Conservation (phyloP, 2,888 invertebrate species). For the Athrips mouffetella region DNA sequence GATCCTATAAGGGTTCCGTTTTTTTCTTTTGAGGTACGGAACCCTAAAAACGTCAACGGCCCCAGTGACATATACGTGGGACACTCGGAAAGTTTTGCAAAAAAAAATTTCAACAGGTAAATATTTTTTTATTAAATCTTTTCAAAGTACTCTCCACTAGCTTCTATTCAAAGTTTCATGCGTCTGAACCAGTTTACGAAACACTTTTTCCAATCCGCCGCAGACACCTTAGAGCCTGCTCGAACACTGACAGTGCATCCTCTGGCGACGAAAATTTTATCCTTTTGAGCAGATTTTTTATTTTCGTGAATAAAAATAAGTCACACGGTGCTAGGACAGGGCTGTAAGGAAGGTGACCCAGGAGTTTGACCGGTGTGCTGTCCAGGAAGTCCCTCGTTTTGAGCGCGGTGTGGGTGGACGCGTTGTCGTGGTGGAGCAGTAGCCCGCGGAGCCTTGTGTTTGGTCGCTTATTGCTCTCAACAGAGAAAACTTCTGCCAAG, state of each 20-base stretch:
- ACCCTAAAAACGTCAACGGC: no score
- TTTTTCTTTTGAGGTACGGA: no score
- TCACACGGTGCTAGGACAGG: neutral
- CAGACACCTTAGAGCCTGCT: constrained; percentile 6
- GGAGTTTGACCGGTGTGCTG: constrained; percentile 16
- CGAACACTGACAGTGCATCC: constrained; percentile 8
- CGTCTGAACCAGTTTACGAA: no score
- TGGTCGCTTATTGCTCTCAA: constrained; percentile 18
- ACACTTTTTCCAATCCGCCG: constrained; percentile 1
- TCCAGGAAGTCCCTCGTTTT: constrained; percentile 19
- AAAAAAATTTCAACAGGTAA: neutral
- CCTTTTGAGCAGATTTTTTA: constrained; percentile 7
- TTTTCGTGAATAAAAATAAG: neutral
- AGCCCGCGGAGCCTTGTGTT: constrained; percentile 18
- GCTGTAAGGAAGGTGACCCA: constrained; percentile 7
- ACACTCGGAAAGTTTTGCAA: neutral
- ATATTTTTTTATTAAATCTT: neutral
- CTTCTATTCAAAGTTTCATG: neutral
- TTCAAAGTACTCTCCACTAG: neutral
- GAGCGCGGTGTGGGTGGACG: constrained; percentile 13
- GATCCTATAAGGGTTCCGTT: no score
- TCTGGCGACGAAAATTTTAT: constrained; percentile 11
- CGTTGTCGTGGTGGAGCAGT: constrained; percentile 18
- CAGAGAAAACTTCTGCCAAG: constrained; percentile 16
- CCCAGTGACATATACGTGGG: no score